Base-by-base conservation (phyloP, 1,140 invertebrate genomes). In the Bursaphelenchus mucronatus region DNA sequence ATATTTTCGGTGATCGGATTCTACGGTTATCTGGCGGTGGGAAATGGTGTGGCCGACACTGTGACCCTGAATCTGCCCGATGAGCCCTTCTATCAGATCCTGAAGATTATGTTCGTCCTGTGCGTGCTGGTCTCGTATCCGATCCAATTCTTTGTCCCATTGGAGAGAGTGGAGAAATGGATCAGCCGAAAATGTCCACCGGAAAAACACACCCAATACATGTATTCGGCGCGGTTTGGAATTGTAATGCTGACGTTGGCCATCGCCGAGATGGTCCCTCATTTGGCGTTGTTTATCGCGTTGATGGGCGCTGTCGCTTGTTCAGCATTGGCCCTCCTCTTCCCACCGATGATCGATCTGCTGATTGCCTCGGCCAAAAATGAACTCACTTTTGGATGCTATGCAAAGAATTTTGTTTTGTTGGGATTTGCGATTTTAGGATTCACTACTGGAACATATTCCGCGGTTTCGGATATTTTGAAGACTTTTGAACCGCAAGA, bases 281-380 rank as follows among this genome's bases (percentile, higher is more conserved):
- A 76, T 59, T 55, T 76, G n/a, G 74, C 74, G 0, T 54, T 78
- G 10, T 66, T 70, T 39, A 69, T 66, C 39, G 70, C 49, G 5
- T 8, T 67, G 3, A 68, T 67, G 17, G 63, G 63, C 11, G 63
- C 63, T 13, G n/a, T 64, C 63, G 74, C 79, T 43, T 68, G 76
- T 9, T 66, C 79, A 3, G 66, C 71, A 9, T 57, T 80, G 11
- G 80, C 78, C 8, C 67, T 80, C 17, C 59, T 81, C 30, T 80
- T 81, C 49, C 78, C 78, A 51, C 79, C 78, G 43, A 61, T 75
- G 11, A 80, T 80, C 50, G 78, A 80, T 30, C 68, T 80, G 11
- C 64, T 80, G 10, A 73, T 68, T 3, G 11, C 11, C 2, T 59
- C 41, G 17, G 13, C 57, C 11, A 59, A 59, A 11, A 13, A 59